phyloP scores from a whole-genome alignment of 2,797 vertebrate genomes.

The Poeciliopsis turneri region DNA sequence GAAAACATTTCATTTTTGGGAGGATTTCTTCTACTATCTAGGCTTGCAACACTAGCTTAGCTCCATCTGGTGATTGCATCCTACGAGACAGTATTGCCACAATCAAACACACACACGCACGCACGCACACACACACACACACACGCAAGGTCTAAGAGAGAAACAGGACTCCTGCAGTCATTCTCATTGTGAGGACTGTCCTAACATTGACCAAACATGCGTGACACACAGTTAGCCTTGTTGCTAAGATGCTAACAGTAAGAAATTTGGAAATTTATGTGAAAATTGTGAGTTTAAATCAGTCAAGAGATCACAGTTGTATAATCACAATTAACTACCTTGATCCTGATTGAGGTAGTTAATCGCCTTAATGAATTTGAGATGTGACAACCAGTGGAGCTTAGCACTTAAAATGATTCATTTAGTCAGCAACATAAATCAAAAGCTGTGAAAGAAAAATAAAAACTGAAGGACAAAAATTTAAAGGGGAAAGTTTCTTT shows the following conservation, averaged over 20 bases:
- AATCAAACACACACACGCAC: background rate
- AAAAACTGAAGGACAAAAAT: background rate
- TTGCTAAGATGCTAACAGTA: background rate
- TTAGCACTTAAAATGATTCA: background rate
- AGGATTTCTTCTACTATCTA: slow-evolving; percentile 14
- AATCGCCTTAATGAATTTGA: background rate
- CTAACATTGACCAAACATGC: background rate
- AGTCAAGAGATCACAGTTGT: background rate
- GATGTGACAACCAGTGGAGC: background rate
- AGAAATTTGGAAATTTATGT: background rate
- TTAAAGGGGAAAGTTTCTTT: background rate
- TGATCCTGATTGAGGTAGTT: too few species aligned
- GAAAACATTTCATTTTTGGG: slow-evolving; percentile 28
- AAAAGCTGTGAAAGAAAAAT: background rate
- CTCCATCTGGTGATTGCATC: slow-evolving; percentile 1
- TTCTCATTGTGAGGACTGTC: background rate
- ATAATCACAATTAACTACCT: background rate
- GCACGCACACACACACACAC: background rate
- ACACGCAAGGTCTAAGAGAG: background rate
- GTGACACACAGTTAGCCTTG: background rate
- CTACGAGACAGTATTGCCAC: background rate
- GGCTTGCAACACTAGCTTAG: slow-evolving; percentile 8
- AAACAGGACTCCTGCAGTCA: background rate
- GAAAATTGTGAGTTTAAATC: background rate
- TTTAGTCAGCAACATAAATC: background rate